Base-by-base conservation (phyloP, 2,797 vertebrate genomes). In the Poecilia picta region DNA sequence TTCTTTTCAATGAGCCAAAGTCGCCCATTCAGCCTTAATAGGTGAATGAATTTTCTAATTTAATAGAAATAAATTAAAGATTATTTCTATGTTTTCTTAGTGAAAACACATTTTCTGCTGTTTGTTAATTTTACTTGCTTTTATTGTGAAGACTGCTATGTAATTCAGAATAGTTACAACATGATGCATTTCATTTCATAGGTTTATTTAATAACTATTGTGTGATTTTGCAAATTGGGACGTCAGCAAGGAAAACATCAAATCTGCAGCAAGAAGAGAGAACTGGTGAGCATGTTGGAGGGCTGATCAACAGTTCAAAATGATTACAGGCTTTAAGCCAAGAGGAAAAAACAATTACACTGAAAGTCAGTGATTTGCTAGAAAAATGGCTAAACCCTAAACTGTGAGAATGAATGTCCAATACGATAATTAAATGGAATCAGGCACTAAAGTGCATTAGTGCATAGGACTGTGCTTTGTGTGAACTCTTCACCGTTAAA, bases 231-330 rank as follows among this genome's bases (percentile, higher is more conserved):
- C 15, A 33, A 62, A 62, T 31, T 33, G 12, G 31, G 5, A 62
- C 18, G 13, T 62, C 57, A 33, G 57, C 31, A 62, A 16, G n/a
- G 28, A 33, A 18, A 33, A 13, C 13, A 16, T 28, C 13, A 7
- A 68, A n/a, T 45, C 10, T 45, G 12, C 39, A 70, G 41, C 39
- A 66, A 66, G 51, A 59, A 33, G 39, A 25, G 74, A 59, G 75
- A 45, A 77, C 33, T 68, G 49, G 41, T 12, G 7, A 77, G 53
- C 72, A 46, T 59, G 23, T 28, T 62, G 28, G n/a, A 39, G 23
- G 73, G 45, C 68, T 76, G 47, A 18, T 81, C 28, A 53, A 73
- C 62, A 74, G 79, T 78, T 46, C 85, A 88, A 80, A 75, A 81
- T 62, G 13, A 33, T 28, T 62, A 5, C 57, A 62, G 72, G 75